Evolutionary conservation across 2,797 vertebrate species (phyloP).

Genomic region (Jordanella pulchra): DNA sequence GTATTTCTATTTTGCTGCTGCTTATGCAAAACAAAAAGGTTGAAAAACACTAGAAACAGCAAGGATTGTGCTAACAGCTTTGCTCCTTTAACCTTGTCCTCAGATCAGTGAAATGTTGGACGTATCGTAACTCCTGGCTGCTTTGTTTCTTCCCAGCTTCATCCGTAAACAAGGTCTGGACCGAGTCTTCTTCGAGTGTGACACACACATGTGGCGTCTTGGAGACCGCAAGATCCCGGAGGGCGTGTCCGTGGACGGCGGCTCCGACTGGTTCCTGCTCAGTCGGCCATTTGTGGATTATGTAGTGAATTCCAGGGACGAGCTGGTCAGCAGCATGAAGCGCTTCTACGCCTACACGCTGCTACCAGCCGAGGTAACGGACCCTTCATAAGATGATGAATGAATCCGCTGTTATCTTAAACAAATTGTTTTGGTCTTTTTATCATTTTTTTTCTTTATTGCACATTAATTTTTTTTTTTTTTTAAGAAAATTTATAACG

Average conservation of each 20-base stretch:
- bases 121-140: not conserved
- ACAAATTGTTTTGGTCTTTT: not conserved
- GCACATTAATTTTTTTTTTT: not conserved
- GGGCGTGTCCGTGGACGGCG: slow-evolving; percentile 91
- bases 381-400: not conserved
- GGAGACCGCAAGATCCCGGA: slow-evolving; percentile 95
- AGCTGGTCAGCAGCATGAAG: slow-evolving; percentile 92
- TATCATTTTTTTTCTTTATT: not conserved
- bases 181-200: slow-evolving; percentile 93
- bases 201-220: slow-evolving; percentile 98
- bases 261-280: slow-evolving; percentile 96
- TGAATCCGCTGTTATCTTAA: not conserved
- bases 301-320: slow-evolving; percentile 87
- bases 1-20: no score
- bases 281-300: slow-evolving; percentile 94
- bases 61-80: not conserved
- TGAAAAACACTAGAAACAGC: no score
- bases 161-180: slow-evolving; percentile 97
- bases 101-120: no score
- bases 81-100: not conserved
- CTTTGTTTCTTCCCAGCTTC: slow-evolving; percentile 79
- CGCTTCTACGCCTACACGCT: slow-evolving; percentile 93
- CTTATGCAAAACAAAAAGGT: no score
- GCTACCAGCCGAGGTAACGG: slow-evolving; percentile 90
- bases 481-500: no score